phyloP scores from a whole-genome alignment of 2,888 invertebrate genomes.

The Chymomyza amoena region DNA sequence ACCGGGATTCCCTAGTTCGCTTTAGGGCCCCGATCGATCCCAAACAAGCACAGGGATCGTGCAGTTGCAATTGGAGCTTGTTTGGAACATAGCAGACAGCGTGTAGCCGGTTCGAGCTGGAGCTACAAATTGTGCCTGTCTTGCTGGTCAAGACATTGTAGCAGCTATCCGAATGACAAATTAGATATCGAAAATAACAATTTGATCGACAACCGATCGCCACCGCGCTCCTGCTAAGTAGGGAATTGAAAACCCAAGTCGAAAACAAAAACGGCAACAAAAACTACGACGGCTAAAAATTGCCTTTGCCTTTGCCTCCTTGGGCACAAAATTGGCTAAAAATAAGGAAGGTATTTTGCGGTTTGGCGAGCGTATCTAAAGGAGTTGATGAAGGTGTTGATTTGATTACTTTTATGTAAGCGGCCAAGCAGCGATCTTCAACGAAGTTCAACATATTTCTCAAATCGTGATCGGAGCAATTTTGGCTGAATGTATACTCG shows the following conservation, averaged over 20 bases:
- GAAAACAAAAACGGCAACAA: constrained; percentile 23
- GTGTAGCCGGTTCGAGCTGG: constrained; percentile 52
- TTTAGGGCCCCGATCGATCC: constrained; percentile 40
- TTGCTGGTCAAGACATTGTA: constrained; percentile 24
- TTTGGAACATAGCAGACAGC: constrained; percentile 55
- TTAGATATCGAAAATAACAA: constrained; percentile 73
- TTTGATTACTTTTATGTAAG: constrained; percentile 77
- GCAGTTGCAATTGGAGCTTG: constrained; percentile 22
- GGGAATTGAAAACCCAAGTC: constrained; percentile 19
- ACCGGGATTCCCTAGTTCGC: constrained; percentile 76
- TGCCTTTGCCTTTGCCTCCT: constrained; percentile 44
- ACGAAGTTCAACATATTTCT: constrained; percentile 57
- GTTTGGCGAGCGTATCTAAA: constrained; percentile 63
- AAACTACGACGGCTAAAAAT: constrained; percentile 35
- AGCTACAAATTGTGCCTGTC: constrained; percentile 19
- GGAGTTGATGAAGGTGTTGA: constrained; percentile 76
- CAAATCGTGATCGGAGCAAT: constrained; percentile 70
- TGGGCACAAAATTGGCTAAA: constrained; percentile 54
- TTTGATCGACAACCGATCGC: constrained; percentile 74
- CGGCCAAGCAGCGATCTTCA: constrained; percentile 36
- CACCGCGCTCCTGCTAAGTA: constrained; percentile 42
- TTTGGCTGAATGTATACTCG: constrained; percentile 34
- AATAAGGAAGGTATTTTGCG: constrained; percentile 64
- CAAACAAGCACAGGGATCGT: constrained; percentile 52
- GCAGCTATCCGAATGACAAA: constrained; percentile 71